These are phyloP conservation scores for Phenacoccus solenopsis DNA, from an alignment of 1,140 invertebrate genomes.

Conservation along the genomic window DNA sequence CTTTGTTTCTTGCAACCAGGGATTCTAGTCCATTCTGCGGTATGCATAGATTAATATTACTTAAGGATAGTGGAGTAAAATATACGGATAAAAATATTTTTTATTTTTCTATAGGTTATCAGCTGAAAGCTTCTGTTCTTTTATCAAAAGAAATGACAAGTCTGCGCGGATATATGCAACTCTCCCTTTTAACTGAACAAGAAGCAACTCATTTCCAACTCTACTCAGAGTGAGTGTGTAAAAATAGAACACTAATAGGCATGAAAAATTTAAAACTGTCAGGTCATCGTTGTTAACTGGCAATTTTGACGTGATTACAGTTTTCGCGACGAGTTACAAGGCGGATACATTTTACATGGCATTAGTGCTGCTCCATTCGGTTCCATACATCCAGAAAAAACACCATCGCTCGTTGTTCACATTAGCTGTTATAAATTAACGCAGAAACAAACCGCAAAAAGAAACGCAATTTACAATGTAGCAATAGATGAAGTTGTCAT, in stretches of 20 bases:
- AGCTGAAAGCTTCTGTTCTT: conserved; percentile 34
- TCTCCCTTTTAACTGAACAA: conserved; percentile 31
- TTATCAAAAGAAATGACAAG: conserved; percentile 30
- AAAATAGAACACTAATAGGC: too few species aligned
- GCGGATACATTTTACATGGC: not conserved
- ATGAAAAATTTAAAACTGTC: too few species aligned
- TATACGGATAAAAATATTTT: not conserved
- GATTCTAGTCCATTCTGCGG: conserved; percentile 38
- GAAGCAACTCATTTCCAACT: conserved; percentile 33
- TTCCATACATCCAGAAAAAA: not conserved
- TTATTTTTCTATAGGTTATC: conserved; percentile 32
- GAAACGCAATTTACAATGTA: not conserved
- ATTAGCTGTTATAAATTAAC: not conserved
- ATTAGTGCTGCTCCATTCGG: not conserved
- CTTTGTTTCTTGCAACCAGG: conserved; percentile 37
- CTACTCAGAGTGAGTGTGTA: conserved; percentile 33
- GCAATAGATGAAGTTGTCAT: conserved; percentile 1
- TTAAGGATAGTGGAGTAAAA: not conserved
- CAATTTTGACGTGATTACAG: not conserved
- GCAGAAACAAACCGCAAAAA: not conserved
- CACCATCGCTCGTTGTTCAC: not conserved
- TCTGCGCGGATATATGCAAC: conserved; percentile 33
- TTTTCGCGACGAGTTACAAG: conserved; percentile 6
- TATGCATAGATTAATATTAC: conserved; percentile 26
- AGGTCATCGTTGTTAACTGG: too few species aligned